Conservation (phyloP, 2,113 vertebrate species). For the Marmota flaviventris region DNA sequence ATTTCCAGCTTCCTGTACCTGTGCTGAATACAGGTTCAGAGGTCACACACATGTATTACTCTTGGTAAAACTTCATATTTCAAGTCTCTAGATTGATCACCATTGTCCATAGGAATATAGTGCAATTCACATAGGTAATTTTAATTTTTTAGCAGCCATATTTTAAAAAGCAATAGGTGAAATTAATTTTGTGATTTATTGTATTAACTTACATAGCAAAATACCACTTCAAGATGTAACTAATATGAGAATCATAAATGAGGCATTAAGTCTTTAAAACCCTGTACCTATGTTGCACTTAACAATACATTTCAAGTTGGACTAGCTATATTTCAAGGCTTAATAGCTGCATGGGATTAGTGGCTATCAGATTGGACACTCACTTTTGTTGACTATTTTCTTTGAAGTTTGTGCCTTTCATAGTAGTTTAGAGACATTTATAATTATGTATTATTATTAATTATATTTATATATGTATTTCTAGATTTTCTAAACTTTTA, state of each 20-base stretch:
- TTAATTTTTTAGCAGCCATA: background rate
- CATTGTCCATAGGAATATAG: background rate
- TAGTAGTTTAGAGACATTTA: background rate
- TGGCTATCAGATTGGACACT: background rate
- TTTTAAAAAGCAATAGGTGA: background rate
- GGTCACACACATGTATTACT: background rate
- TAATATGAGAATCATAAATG: background rate
- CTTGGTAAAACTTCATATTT: background rate
- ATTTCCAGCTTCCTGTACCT: conserved; percentile 30
- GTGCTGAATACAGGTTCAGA: background rate
- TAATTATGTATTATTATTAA: background rate
- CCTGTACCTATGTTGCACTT: background rate
- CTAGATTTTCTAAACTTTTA: conserved; percentile 7
- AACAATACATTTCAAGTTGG: background rate
- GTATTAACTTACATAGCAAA: background rate
- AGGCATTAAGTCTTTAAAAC: conserved; percentile 10
- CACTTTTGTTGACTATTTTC: background rate
- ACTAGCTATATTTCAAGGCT: background rate
- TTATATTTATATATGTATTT: background rate
- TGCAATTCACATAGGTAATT: background rate
- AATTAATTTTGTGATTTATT: conserved; percentile 37
- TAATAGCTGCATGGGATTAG: background rate
- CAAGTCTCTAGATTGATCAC: background rate
- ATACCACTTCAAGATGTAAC: background rate
- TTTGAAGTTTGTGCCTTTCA: background rate